phyloP scores from a whole-genome alignment of 2,888 invertebrate species.

The Cryptosula pallasiana region DNA sequence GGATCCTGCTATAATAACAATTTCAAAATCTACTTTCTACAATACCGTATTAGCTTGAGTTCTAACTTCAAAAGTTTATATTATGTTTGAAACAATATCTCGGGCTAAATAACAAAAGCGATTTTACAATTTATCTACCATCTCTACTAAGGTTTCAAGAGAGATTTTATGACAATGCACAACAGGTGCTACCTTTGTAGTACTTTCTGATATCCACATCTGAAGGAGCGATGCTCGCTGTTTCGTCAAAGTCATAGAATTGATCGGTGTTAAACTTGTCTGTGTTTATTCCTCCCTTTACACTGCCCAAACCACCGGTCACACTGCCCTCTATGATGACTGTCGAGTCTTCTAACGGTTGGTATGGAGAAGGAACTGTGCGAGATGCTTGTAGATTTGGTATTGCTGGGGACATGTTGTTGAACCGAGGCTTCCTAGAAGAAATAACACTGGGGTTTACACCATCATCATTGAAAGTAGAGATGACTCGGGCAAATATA shows the following conservation, averaged over 20 bases:
- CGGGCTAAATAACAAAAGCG: too few species aligned
- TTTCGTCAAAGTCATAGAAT: conserved; percentile 85
- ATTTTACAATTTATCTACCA: too few species aligned
- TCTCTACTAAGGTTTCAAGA: too few species aligned
- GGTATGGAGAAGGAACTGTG: conserved; percentile 19
- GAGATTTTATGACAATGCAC: too few species aligned
- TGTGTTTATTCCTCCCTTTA: conserved; percentile 65
- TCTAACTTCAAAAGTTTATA: too few species aligned
- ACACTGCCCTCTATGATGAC: conserved; percentile 38
- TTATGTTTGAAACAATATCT: too few species aligned
- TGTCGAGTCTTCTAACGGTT: conserved; percentile 40
- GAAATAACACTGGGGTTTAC: too few species aligned
- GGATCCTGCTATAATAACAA: too few species aligned
- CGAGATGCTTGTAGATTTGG: conserved; percentile 5
- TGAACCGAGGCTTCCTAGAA: neutral
- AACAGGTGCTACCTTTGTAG: conserved; percentile 14
- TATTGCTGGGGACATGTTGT: conserved; percentile 19
- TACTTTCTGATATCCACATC: conserved; percentile 56
- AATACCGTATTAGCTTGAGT: too few species aligned
- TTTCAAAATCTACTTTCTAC: too few species aligned
- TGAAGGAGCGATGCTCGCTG: conserved; percentile 93
- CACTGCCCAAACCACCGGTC: conserved; percentile 60
- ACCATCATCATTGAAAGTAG: too few species aligned
- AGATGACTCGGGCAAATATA: neutral
- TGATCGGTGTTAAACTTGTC: conserved; percentile 12